Percentiles rank a stretch among this genome's conserved stretches.
Conservation (phyloP, 2,113 vertebrate species). For the Gracilinanus agilis region DNA sequence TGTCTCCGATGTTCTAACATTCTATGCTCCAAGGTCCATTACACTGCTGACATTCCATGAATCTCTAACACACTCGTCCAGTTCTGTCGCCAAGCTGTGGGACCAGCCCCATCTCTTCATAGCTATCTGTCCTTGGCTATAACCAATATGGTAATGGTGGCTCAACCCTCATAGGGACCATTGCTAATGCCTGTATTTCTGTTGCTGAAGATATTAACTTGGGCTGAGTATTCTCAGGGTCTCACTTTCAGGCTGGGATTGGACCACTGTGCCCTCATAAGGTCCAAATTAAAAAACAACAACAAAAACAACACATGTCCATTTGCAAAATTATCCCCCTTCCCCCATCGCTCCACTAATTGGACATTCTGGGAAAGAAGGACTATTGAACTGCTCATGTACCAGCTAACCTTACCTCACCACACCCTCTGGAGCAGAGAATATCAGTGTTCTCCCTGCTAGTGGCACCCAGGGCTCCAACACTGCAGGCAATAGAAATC, state of each 20-base stretch:
- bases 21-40: background rate
- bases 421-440: background rate
- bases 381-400: background rate
- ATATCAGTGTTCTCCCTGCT: background rate
- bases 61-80: background rate
- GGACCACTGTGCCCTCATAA: background rate
- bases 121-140: background rate
- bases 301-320: background rate
- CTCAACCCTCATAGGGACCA: background rate
- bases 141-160: background rate
- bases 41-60: background rate
- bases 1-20: background rate
- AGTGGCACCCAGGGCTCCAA: background rate
- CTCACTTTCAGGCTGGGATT: conserved; percentile 3
- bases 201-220: conserved; percentile 1
- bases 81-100: background rate
- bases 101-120: background rate
- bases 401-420: background rate
- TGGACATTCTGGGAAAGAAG: conserved; percentile 7
- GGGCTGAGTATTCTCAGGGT: conserved; percentile 6
- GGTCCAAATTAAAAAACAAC: background rate
- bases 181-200: background rate
- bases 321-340: background rate
- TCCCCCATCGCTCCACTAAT: background rate
- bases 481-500: background rate